A percentile compares a stretch with the other conserved stretches of the same genome.
These are phyloP conservation scores for Cistogaster globosa DNA, from an alignment of 2,888 invertebrate genomes.

Conservation along the genomic window DNA sequence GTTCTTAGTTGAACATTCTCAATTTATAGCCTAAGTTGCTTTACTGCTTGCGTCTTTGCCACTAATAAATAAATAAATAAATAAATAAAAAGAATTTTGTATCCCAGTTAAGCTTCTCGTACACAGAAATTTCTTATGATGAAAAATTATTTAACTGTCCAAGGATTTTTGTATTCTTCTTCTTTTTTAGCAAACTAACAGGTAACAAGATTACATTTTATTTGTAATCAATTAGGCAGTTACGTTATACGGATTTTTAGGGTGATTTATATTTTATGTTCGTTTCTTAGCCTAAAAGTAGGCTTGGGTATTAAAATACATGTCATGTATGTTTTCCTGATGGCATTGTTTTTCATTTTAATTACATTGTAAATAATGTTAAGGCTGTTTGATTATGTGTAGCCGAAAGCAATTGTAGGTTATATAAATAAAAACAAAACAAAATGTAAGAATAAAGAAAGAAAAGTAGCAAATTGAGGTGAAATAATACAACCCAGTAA, in stretches of 20 bases:
- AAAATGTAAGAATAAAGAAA: background rate
- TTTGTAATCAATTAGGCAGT: constrained; percentile 67
- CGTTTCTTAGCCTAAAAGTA: constrained; percentile 41
- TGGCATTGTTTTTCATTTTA: constrained; percentile 44
- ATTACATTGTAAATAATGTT: constrained; percentile 67
- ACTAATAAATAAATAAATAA: constrained; percentile 60
- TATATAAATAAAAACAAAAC: background rate
- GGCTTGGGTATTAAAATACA: constrained; percentile 21
- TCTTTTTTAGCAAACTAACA: constrained; percentile 44
- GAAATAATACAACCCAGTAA: background rate
- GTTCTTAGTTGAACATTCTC: constrained; percentile 22
- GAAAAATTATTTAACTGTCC: constrained; percentile 52
- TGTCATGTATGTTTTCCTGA: background rate
- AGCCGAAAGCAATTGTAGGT: constrained; percentile 6
- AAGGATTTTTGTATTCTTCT: constrained; percentile 22
- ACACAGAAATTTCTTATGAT: constrained; percentile 10
- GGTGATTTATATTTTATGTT: constrained; percentile 13
- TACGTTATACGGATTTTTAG: background rate
- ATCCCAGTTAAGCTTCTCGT: constrained; percentile 64
- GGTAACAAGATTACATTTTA: constrained; percentile 59
- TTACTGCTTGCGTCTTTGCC: constrained; percentile 31
- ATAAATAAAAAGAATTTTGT: constrained; percentile 65
- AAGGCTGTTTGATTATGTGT: constrained; percentile 33
- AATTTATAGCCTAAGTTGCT: constrained; percentile 40
- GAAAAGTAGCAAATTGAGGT: background rate